Conservation (phyloP, 1,140 invertebrate genomes). For the Oryctes rhinoceros region DNA sequence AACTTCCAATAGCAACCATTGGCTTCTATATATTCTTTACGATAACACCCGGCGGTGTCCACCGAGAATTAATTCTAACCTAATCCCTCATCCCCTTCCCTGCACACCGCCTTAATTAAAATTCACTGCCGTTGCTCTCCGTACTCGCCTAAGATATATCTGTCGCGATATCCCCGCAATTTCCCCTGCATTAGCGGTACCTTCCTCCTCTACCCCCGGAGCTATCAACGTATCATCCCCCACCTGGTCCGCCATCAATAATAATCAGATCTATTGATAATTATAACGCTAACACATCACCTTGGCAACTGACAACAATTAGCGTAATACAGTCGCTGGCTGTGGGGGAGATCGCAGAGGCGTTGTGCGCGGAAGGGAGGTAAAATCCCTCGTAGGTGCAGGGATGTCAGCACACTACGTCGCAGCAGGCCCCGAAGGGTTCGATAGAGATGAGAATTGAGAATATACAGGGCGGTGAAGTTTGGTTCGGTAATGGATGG, state of each 20-base stretch:
- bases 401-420: background rate
- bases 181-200: background rate
- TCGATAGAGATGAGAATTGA: background rate
- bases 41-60: background rate
- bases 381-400: background rate
- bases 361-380: background rate
- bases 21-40: no score
- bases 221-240: conserved; percentile 14
- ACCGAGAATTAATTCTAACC: background rate
- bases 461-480: no score
- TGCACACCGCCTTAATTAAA: conserved; percentile 4
- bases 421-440: background rate
- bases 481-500: no score
- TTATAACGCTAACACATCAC: conserved; percentile 41
- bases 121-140: background rate
- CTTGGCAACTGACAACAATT: conserved; percentile 45
- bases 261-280: conserved; percentile 47
- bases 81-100: background rate
- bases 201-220: background rate
- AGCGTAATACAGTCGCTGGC: conserved; percentile 39
- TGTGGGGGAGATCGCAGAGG: background rate
- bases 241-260: conserved; percentile 37
- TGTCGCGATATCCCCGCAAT: background rate
- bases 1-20: no score
- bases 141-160: background rate